Percentiles rank a stretch among this genome's conserved stretches.
Evolutionary conservation across 2,888 invertebrate species (phyloP).

Genomic region (Meliscaeva auricollis): DNA sequence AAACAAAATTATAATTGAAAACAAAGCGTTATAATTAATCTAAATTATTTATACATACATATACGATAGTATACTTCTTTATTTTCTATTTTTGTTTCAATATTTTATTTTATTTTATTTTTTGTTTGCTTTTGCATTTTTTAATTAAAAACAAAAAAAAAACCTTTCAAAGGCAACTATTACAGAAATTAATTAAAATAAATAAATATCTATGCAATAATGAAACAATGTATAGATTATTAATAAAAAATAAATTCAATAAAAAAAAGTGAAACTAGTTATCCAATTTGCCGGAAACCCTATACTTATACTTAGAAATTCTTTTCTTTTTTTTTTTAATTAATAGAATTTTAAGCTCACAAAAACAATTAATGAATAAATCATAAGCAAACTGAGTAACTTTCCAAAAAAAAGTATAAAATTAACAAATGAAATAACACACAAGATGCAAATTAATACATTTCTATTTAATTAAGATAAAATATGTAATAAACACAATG

Average conservation of each 20-base stretch:
- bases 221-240: constrained; percentile 54
- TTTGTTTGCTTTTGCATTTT: constrained; percentile 54
- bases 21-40: constrained; percentile 39
- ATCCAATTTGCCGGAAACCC: constrained; percentile 35
- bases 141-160: constrained; percentile 3
- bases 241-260: constrained; percentile 44
- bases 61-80: constrained; percentile 30
- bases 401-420: constrained; percentile 56
- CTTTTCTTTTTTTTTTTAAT: constrained; percentile 9
- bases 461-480: constrained; percentile 49
- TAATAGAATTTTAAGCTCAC: constrained; percentile 47
- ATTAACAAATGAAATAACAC: constrained; percentile 13
- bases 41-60: constrained; percentile 57
- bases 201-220: constrained; percentile 52
- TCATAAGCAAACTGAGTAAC: constrained; percentile 58
- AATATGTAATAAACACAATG: constrained; percentile 40
- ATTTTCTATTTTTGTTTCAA: constrained; percentile 31
- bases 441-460: constrained; percentile 40
- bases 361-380: constrained; percentile 56
- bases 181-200: constrained; percentile 15
- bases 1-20: constrained; percentile 39
- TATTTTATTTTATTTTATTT: constrained; percentile 2
- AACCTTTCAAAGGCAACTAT: constrained; percentile 66
- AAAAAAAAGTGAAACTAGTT: constrained; percentile 33
- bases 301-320: constrained; percentile 33